Evolutionary conservation across 2,113 vertebrate species (phyloP).

Genomic region (Odontesthes bonariensis): DNA sequence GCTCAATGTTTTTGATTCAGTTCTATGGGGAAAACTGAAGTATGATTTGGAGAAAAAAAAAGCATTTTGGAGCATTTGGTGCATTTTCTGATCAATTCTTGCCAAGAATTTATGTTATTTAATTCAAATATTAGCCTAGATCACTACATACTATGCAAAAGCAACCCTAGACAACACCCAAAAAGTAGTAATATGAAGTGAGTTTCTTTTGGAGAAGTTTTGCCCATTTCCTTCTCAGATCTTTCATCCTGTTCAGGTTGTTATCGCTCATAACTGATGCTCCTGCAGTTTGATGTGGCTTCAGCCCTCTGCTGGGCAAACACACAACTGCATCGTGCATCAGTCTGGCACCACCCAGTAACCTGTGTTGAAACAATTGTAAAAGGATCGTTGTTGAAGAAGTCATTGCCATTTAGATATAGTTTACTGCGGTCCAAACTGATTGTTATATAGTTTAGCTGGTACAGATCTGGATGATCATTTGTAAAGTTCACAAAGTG

Average conservation of each 20-base stretch:
- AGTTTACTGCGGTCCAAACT: neutral
- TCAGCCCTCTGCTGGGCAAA: conserved; percentile 69
- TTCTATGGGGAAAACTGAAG: neutral
- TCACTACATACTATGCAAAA: neutral
- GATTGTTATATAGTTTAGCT: neutral
- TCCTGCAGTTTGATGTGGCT: conserved; percentile 4
- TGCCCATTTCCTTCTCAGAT: conserved; percentile 12
- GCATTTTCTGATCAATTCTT: neutral
- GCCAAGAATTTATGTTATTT: neutral
- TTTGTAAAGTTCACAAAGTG: neutral
- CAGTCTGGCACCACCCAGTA: neutral
- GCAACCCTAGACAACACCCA: neutral
- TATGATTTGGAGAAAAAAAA: conserved; percentile 8
- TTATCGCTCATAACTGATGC: conserved; percentile 1
- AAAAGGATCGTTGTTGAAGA: too few species aligned
- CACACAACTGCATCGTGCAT: conserved; percentile 27
- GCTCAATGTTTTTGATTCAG: conserved; percentile 31
- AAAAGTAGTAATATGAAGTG: neutral
- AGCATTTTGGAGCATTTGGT: too few species aligned
- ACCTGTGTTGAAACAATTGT: neutral
- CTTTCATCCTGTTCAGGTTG: neutral
- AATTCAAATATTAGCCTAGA: neutral
- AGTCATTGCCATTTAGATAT: neutral
- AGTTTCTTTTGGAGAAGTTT: neutral
- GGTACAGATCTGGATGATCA: neutral